Conservation (phyloP, 2,888 invertebrate species). For the Drosophila barbarae region DNA sequence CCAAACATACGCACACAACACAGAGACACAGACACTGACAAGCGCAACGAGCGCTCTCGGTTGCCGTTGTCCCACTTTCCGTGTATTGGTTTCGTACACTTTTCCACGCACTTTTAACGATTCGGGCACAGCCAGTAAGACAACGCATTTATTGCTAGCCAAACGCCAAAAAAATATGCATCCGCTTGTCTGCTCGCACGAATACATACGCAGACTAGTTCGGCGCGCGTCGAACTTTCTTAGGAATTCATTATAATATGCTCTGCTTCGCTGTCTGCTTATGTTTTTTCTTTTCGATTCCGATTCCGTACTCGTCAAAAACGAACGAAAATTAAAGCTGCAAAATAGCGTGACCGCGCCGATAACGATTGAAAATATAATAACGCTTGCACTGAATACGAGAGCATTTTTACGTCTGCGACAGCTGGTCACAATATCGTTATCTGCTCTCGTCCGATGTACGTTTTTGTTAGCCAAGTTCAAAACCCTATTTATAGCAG, state of each 20-base stretch:
- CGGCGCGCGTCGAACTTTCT: conserved; percentile 67
- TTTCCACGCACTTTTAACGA: conserved; percentile 70
- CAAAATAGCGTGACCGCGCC: conserved; percentile 18
- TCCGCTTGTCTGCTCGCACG: conserved; percentile 42
- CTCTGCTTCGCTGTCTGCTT: conserved; percentile 63
- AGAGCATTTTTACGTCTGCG: background rate
- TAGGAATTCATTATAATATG: conserved; percentile 68
- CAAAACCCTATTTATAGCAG: too few species aligned
- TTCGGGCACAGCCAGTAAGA: conserved; percentile 28
- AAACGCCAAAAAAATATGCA: conserved; percentile 30
- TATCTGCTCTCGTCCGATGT: too few species aligned
- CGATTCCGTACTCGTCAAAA: conserved; percentile 59
- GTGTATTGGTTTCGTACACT: conserved; percentile 74
- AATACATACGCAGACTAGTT: conserved; percentile 50
- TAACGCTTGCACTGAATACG: background rate
- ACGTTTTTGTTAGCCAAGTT: too few species aligned
- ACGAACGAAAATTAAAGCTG: conserved; percentile 25
- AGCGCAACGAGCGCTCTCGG: conserved; percentile 59
- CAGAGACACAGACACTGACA: conserved; percentile 36
- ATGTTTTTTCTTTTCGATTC: conserved; percentile 69
- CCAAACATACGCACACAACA: conserved; percentile 30
- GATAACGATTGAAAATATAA: background rate
- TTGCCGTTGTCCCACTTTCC: conserved; percentile 67
- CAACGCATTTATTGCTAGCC: conserved; percentile 26
- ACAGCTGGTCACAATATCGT: background rate